Base-by-base conservation (phyloP, 2,113 vertebrate genomes). In the Dasyornis broadbenti region DNA sequence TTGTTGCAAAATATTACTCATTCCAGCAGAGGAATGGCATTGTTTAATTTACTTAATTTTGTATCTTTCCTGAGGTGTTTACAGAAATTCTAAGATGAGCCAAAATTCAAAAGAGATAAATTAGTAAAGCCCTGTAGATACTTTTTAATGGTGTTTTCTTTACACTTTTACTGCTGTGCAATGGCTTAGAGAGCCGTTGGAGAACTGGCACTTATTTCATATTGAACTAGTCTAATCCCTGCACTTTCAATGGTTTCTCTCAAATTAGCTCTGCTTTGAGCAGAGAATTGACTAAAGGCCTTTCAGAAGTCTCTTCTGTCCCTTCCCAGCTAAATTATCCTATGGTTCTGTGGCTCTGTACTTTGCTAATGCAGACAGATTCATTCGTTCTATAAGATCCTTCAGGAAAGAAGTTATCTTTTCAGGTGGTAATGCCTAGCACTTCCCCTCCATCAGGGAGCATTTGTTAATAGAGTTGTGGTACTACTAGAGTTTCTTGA, bases 261-360 rank as follows among this genome's bases (percentile, higher is more conserved):
- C 27, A 66, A n/a, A 45, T 68, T 24, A 81, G 18, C 37, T 77
- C 21, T 69, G 14, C 37, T 69, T 66, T 39, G n/a, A 72, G 30
- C 27, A 65, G 33, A 64, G 26, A 13, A 8, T 53, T 90, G 28
- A 66, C 50, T 47, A 42, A 47, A 77, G 37, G 24, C 42, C 3
- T 50, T 33, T 24, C 6, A 39, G 45, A 60, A 70, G 7, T 85
- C 24, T 47, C 11, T 37, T 86, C 31, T 70, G 19, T 65, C 26
- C 12, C 31, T 72, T 90, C 19, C 19, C 47, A 22, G 37, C 50
- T 69, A 39, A 53, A 73, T 81, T 50, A 45, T 35, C 60, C 17
- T 39, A 1, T 8, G 10, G 2, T 65, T 86, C 39, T 47, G 7
- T 63, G 14, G 2, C 11, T n/a, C 31, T 86, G 0, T 33, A 22